phyloP scores from a whole-genome alignment of 2,888 invertebrate species.

The Dexiosoma caninum region DNA sequence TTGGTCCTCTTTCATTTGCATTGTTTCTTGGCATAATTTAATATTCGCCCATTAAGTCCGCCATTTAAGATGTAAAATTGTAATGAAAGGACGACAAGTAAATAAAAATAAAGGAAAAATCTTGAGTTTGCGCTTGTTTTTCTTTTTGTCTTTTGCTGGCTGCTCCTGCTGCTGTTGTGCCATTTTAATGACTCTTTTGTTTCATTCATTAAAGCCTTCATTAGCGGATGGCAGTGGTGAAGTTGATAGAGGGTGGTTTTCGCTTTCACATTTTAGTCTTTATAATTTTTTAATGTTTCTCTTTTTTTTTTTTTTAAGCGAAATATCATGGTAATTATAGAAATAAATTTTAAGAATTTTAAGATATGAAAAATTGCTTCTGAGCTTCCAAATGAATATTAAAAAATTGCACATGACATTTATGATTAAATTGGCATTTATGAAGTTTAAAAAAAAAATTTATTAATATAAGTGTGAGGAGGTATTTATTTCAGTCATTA shows the following conservation, averaged over 20 bases:
- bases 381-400: too few relatives aligned
- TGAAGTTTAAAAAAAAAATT: neutral
- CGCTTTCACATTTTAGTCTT: neutral
- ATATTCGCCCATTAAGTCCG: constrained; percentile 77
- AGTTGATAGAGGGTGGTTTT: constrained; percentile 9
- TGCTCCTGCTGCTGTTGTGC: neutral
- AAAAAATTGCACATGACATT: too few relatives aligned
- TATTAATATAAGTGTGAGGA: too few relatives aligned
- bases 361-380: neutral
- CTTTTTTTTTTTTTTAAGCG: neutral
- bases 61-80: constrained; percentile 72
- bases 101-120: neutral
- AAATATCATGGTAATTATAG: neutral
- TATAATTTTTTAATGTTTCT: neutral
- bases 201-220: constrained; percentile 60
- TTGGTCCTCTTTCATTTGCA: constrained; percentile 57
- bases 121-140: constrained; percentile 51
- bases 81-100: constrained; percentile 41
- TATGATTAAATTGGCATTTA: too few relatives aligned
- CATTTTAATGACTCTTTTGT: constrained; percentile 51
- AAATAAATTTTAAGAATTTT: neutral
- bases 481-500: too few relatives aligned
- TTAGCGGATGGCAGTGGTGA: constrained; percentile 26
- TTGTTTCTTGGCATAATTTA: constrained; percentile 74
- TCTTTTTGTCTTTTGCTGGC: neutral